phyloP scores from a whole-genome alignment of 2,113 vertebrate genomes.

The Ranitomeya imitator region DNA sequence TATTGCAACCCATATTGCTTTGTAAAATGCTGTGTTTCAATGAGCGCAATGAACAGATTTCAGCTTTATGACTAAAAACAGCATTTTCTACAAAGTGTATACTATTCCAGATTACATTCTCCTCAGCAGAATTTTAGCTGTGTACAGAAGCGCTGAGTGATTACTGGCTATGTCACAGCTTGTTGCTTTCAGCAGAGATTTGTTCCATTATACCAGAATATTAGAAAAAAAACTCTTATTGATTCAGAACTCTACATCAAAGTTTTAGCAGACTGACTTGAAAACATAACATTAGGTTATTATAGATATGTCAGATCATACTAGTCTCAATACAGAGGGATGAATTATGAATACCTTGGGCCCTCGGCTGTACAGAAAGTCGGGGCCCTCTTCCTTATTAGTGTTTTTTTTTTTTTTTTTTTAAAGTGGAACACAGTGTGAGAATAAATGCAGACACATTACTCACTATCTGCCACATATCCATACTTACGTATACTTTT shows the following conservation, averaged over 20 bases:
- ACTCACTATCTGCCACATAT: no score
- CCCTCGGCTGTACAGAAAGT: no score
- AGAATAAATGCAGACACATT: no score
- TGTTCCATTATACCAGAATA: constrained; percentile 26
- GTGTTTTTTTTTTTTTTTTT: no score
- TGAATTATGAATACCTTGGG: no score
- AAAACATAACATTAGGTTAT: constrained; percentile 5
- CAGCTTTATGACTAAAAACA: constrained; percentile 33
- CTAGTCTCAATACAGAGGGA: background rate
- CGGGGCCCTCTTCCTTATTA: no score
- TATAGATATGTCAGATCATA: background rate
- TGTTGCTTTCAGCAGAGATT: constrained; percentile 23
- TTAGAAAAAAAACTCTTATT: constrained; percentile 33
- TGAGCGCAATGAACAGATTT: constrained; percentile 35
- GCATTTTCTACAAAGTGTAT: background rate
- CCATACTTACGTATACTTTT: no score
- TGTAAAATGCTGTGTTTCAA: constrained; percentile 38
- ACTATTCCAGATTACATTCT: constrained; percentile 24
- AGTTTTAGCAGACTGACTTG: background rate
- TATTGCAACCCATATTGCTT: constrained; percentile 38
- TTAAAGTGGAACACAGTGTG: no score
- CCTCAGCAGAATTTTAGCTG: constrained; percentile 9
- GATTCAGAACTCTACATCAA: constrained; percentile 10
- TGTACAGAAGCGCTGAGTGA: background rate
- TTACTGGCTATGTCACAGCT: constrained; percentile 21